Conservation (phyloP, 2,113 vertebrate species). For the Corynorhinus townsendii region DNA sequence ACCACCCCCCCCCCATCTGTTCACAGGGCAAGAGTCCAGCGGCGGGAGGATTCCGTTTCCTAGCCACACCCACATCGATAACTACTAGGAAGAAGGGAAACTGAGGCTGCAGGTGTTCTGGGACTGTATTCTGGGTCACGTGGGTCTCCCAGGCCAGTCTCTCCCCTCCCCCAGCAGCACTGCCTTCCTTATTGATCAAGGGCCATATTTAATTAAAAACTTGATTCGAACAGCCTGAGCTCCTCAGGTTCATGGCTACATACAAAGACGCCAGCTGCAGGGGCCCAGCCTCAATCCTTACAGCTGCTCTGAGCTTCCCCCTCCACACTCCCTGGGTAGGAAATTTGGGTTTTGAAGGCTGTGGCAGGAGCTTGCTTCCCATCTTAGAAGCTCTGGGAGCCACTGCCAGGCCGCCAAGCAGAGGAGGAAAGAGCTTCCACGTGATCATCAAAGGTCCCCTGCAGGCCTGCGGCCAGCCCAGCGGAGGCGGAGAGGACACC, state of each 20-base stretch:
- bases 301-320: not conserved
- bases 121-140: not conserved
- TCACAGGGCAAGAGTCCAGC: not conserved
- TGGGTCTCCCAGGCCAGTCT: not conserved
- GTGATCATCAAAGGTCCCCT: not conserved
- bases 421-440: rapidly evolving
- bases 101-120: not conserved
- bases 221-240: slow-evolving; percentile 15
- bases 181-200: slow-evolving; percentile 31
- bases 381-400: not conserved
- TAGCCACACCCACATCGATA: rapidly evolving
- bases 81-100: not conserved
- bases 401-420: rapidly evolving
- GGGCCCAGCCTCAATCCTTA: not conserved
- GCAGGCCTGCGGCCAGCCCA: too few species aligned
- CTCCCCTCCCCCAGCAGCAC: not conserved
- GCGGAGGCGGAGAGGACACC: not conserved
- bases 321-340: not conserved
- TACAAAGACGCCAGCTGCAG: not conserved
- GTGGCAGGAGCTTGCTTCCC: not conserved
- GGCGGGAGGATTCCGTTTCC: not conserved
- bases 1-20: not conserved
- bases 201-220: slow-evolving; percentile 63
- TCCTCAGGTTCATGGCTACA: not conserved
- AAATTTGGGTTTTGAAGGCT: not conserved